A percentile compares a stretch with the other conserved stretches of the same genome.
Evolutionary conservation across 1,140 invertebrate genomes (phyloP).

Genomic region (Drosophila malerkotliana): DNA sequence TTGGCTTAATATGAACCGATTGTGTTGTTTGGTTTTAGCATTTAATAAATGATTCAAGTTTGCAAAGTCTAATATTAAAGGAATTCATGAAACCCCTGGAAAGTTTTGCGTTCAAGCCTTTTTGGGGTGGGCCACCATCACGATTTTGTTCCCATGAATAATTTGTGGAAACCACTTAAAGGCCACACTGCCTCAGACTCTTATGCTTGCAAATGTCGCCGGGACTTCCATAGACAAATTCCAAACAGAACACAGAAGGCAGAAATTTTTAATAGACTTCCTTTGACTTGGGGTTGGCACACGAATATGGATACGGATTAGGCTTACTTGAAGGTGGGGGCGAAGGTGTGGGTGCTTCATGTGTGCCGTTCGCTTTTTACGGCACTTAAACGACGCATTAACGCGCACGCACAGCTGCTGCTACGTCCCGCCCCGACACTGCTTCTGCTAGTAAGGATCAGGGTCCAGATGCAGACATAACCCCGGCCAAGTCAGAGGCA

Average conservation of each 20-base stretch:
- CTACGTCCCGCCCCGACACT: constrained; percentile 39
- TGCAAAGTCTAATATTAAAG: background rate
- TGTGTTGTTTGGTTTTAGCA: no score
- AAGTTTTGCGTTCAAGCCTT: background rate
- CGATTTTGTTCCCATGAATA: constrained; percentile 71
- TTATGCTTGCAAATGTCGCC: constrained; percentile 54
- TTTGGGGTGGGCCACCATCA: background rate
- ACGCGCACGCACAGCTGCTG: constrained; percentile 77
- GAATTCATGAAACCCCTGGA: constrained; percentile 14
- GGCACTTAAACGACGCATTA: constrained; percentile 81
- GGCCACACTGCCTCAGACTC: constrained; percentile 16
- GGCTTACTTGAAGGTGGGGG: background rate
- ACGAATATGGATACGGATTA: constrained; percentile 18
- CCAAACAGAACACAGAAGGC: constrained; percentile 53
- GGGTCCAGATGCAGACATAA: constrained; percentile 33
- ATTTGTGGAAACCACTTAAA: constrained; percentile 77
- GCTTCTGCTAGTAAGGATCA: background rate
- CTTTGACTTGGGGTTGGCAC: background rate
- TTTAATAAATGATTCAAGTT: no score
- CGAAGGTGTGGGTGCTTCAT: constrained; percentile 11
- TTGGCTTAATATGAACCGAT: no score
- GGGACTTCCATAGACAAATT: constrained; percentile 71
- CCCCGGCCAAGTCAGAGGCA: constrained; percentile 47
- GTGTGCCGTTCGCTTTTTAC: constrained; percentile 76
- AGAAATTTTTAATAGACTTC: constrained; percentile 74